Percentiles rank a stretch among this genome's conserved stretches.
Evolutionary conservation across 2,113 vertebrate species (phyloP).

Genomic region (Ariopsis seemanni): DNA sequence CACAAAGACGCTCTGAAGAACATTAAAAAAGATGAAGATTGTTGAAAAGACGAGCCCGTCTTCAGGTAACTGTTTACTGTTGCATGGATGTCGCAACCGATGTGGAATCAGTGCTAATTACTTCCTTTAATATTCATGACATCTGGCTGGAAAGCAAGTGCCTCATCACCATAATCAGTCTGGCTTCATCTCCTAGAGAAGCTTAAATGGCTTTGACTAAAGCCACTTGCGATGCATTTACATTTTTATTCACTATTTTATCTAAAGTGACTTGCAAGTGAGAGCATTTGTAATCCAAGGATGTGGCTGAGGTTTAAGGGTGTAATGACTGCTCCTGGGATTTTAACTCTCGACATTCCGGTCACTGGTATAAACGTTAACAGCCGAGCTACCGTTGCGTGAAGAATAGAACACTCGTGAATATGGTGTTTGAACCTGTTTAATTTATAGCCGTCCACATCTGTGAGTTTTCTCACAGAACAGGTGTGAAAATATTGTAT

Average conservation of each 20-base stretch:
- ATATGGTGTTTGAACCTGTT: neutral
- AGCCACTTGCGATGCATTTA: neutral
- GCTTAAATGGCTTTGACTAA: neutral
- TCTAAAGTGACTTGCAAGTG: neutral
- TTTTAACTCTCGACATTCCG: neutral
- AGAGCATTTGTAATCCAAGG: too few species aligned
- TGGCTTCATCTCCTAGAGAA: neutral
- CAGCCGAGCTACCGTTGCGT: neutral
- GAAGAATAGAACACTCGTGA: neutral
- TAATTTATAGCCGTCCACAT: neutral
- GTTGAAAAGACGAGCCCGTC: neutral
- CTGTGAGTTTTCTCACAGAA: neutral
- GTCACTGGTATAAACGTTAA: neutral
- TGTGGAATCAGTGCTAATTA: conserved; percentile 30
- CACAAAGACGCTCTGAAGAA: neutral
- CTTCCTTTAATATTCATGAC: conserved; percentile 22
- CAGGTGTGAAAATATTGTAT: neutral
- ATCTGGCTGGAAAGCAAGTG: conserved; percentile 2
- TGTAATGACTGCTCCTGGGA: neutral
- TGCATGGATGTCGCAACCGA: neutral
- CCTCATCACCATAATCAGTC: conserved; percentile 5
- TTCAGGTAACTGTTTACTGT: neutral
- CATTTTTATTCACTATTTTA: neutral
- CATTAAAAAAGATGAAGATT: neutral
- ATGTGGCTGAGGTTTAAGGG: neutral